Evolutionary conservation across 2,113 vertebrate species (phyloP).

Genomic region (Orcinus orca): DNA sequence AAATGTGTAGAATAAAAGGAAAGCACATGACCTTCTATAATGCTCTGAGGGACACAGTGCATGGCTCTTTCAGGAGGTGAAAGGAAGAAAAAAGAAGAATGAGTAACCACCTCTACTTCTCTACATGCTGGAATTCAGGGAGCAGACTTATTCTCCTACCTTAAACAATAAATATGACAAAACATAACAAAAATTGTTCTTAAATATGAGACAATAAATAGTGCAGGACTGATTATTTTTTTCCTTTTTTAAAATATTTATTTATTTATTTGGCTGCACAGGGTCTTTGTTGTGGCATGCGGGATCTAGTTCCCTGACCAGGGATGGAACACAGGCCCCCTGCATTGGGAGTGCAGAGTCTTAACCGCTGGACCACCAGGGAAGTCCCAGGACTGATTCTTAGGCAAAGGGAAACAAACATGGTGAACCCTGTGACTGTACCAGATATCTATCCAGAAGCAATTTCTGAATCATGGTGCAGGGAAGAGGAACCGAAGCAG

Average conservation of each 20-base stretch:
- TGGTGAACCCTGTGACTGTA: not conserved
- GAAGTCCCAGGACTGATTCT: not conserved
- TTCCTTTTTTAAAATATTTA: no score
- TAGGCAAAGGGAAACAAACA: not conserved
- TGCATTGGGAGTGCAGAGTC: no score
- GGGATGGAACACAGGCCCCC: no score
- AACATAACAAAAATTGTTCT: not conserved
- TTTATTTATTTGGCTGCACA: no score
- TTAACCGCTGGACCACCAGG: no score
- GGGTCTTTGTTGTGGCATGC: no score
- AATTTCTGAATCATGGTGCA: not conserved
- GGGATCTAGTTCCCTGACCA: no score
- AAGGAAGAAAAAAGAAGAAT: not conserved
- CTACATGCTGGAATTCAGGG: not conserved
- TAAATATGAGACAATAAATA: not conserved
- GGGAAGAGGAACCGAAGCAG: not conserved
- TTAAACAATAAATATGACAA: not conserved
- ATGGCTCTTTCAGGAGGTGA: not conserved
- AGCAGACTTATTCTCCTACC: not conserved
- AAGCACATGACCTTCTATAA: not conserved
- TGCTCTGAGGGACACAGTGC: not conserved
- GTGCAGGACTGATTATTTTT: not conserved
- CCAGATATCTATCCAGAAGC: not conserved
- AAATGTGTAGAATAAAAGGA: not conserved
- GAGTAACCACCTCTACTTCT: not conserved